These are phyloP conservation scores for Recurvirostra avosetta DNA, from an alignment of 2,113 vertebrate genomes.

Conservation along the genomic window DNA sequence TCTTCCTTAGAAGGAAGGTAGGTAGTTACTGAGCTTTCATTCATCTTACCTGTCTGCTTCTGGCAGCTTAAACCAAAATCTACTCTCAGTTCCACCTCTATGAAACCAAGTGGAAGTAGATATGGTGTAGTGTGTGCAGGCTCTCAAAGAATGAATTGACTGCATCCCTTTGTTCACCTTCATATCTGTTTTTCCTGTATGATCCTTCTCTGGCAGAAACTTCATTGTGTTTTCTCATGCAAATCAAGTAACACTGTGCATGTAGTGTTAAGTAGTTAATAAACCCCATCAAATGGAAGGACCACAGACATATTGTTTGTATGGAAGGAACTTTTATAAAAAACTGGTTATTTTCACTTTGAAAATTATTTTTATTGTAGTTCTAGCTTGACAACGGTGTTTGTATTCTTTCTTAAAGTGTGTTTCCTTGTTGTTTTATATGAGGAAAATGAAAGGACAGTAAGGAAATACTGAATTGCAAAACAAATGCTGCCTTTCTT, in stretches of 20 bases:
- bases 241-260: neutral
- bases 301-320: neutral
- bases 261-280: neutral
- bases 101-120: neutral
- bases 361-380: neutral
- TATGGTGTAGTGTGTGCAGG: neutral
- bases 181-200: neutral
- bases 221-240: neutral
- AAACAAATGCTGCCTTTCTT: neutral
- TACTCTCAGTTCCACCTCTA: neutral
- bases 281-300: neutral
- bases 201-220: neutral
- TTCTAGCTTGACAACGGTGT: neutral
- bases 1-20: neutral
- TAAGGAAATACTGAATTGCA: neutral
- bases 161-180: neutral
- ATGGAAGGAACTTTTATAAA: neutral
- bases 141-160: neutral
- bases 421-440: neutral
- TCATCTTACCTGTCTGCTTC: neutral
- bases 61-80: neutral
- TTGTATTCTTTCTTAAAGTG: neutral
- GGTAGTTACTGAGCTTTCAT: neutral
- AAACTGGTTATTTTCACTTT: fast-evolving
- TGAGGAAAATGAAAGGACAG: neutral